These are phyloP conservation scores for Calyptomena viridis DNA, from an alignment of 2,113 vertebrate genomes.

Conservation along the genomic window DNA sequence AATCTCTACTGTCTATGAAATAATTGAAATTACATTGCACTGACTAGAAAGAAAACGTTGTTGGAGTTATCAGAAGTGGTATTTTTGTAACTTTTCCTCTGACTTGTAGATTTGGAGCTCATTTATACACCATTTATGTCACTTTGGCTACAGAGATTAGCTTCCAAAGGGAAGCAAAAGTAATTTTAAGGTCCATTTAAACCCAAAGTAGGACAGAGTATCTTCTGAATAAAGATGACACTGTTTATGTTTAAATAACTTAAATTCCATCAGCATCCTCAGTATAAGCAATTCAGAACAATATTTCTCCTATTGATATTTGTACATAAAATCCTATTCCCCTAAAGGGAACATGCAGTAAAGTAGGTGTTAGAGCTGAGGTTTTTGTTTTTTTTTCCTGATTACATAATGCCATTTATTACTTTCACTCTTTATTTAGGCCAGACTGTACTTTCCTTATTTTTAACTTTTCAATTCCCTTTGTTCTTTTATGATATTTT, in stretches of 20 bases:
- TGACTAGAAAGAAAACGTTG: not conserved
- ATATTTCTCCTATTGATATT: not conserved
- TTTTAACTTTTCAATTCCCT: conserved; percentile 48
- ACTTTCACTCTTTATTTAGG: conserved; percentile 15
- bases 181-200: conserved; percentile 51
- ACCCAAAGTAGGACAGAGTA: not conserved
- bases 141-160: not conserved
- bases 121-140: not conserved
- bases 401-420: conserved; percentile 35
- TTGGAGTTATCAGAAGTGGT: not conserved
- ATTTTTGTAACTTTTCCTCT: not conserved
- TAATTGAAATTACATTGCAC: not conserved
- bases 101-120: not conserved
- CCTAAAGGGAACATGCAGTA: not conserved
- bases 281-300: not conserved
- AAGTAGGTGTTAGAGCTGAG: not conserved
- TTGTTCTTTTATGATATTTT: conserved; percentile 21
- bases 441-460: conserved; percentile 29
- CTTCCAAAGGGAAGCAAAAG: not conserved
- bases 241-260: not conserved
- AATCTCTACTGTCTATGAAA: not conserved
- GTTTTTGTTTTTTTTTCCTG: not conserved
- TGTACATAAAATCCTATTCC: not conserved
- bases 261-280: not conserved
- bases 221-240: not conserved